Base-by-base conservation (phyloP, 2,797 vertebrate genomes). In the Microhierax caerulescens region DNA sequence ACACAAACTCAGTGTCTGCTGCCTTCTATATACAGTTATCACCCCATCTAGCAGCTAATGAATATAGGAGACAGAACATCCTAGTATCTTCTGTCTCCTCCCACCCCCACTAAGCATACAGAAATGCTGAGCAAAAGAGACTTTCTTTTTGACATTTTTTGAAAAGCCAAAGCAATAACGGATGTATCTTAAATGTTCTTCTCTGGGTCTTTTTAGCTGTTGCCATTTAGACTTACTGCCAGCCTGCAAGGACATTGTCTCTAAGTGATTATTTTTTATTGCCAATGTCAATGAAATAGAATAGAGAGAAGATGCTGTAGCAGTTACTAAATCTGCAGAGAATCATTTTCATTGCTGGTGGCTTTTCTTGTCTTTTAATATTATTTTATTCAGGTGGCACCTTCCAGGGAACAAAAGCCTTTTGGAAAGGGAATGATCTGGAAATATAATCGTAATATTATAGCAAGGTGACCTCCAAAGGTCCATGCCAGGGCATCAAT, bases 261-360 rank as follows among this genome's bases (percentile, higher is more conserved):
- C 93, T 27, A 92, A 95, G 90, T 96, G 96, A 96, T 96, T 96
- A 94, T 97, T 96, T 96, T 96, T 97, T 97, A 97, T 93, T 96
- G 88, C 80, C 93, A 93, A 79, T 87, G 82, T 93, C 95, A 90
- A 76, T 92, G 91, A 93, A 91, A 93, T 60, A 69, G 45, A 95
- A 95, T 81, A 89, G 93, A 81, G 63, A 93, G 94, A 96, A 92
- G 95, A 94, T 95, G 79, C 65, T 95, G 74, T 48, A 87, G 81
- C 92, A 92, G 93, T 97, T 92, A 89, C 88, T 96, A 88, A 96
- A 88, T 91, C 91, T 92, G 65, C 74, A 96, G 84, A 94, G 95
- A 93, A 92, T 88, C 3, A 83, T 96, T 95, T 93, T 89, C 83
- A 74, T 92, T 96, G 89, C 89, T 94, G 51, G 84, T 96, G 89